Conservation (phyloP, 2,888 invertebrate species). For the Drosophila borborema region DNA sequence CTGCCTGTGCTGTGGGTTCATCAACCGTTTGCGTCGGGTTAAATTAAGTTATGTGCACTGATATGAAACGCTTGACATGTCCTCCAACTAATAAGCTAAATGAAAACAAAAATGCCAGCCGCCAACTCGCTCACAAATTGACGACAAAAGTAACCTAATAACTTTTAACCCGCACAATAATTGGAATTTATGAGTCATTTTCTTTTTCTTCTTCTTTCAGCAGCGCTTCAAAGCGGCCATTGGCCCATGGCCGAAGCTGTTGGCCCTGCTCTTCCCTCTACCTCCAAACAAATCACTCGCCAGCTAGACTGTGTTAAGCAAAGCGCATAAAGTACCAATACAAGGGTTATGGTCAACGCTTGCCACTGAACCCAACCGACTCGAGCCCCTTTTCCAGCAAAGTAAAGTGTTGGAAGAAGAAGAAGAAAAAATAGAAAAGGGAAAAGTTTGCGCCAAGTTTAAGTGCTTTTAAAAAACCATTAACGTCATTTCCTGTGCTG, state of each 20-base stretch:
- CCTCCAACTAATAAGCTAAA: slow-evolving; percentile 53
- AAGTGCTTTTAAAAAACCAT: slow-evolving; percentile 81
- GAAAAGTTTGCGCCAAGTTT: slow-evolving; percentile 69
- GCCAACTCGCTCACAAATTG: slow-evolving; percentile 58
- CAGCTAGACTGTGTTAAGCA: slow-evolving; percentile 49
- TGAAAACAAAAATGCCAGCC: slow-evolving; percentile 71
- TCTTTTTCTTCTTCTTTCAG: background rate
- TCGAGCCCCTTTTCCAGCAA: slow-evolving; percentile 11
- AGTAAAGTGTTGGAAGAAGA: slow-evolving; percentile 29
- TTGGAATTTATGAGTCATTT: slow-evolving; percentile 75
- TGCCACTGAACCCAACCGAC: slow-evolving; percentile 13
- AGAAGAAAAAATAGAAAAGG: slow-evolving; percentile 3
- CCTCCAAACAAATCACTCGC: slow-evolving; percentile 10
- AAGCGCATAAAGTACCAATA: slow-evolving; percentile 64
- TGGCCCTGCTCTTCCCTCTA: no score
- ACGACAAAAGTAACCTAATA: slow-evolving; percentile 70
- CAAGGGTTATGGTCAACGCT: slow-evolving; percentile 60
- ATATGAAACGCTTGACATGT: slow-evolving; percentile 61
- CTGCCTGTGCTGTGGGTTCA: slow-evolving; percentile 38
- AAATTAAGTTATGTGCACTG: slow-evolving; percentile 65
- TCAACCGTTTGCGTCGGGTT: slow-evolving; percentile 41
- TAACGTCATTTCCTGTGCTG: slow-evolving; percentile 71
- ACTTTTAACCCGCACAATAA: slow-evolving; percentile 71
- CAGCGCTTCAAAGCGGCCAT: slow-evolving; percentile 30
- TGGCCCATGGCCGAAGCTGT: slow-evolving; percentile 12